A percentile compares a stretch with the other conserved stretches of the same genome.
Conservation (phyloP, 2,797 vertebrate genomes). For the Mus minutoides region DNA sequence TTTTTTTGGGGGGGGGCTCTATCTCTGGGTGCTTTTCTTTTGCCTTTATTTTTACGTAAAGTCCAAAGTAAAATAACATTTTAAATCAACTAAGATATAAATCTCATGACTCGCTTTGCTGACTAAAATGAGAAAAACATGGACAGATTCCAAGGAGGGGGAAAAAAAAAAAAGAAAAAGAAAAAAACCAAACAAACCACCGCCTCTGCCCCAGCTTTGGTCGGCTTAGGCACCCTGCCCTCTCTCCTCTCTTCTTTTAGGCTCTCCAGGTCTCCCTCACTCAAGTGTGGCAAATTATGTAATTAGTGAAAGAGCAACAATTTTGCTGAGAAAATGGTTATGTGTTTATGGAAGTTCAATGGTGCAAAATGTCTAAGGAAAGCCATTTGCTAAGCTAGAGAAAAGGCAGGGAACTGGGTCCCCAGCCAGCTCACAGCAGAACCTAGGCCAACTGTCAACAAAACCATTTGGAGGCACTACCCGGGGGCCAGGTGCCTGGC, state of each 20-base stretch:
- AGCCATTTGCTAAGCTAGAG: slow-evolving; percentile 45
- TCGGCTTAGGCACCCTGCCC: neutral
- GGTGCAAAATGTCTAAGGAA: slow-evolving; percentile 63
- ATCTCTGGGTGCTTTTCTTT: neutral
- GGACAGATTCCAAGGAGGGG: slow-evolving; percentile 41
- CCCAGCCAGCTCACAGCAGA: slow-evolving; percentile 24
- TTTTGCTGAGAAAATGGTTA: slow-evolving; percentile 77
- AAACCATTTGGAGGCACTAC: neutral
- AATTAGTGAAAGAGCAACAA: slow-evolving; percentile 77
- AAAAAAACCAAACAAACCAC: neutral
- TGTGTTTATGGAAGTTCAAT: slow-evolving; percentile 73
- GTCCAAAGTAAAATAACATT: slow-evolving; percentile 60
- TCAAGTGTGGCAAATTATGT: slow-evolving; percentile 72
- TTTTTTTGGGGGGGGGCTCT: no score
- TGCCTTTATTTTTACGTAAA: slow-evolving; percentile 58
- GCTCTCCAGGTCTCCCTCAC: slow-evolving; percentile 67
- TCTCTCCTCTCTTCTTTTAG: slow-evolving; percentile 32
- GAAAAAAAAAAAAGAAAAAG: neutral
- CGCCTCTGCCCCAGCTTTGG: neutral
- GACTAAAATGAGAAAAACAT: slow-evolving; percentile 38
- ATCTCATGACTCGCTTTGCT: slow-evolving; percentile 53
- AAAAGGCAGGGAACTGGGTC: slow-evolving; percentile 46
- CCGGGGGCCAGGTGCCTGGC: neutral
- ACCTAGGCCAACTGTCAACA: neutral
- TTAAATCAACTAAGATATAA: slow-evolving; percentile 59